Base-by-base conservation (phyloP, 2,888 invertebrate species). In the Amphipoea lucens region DNA sequence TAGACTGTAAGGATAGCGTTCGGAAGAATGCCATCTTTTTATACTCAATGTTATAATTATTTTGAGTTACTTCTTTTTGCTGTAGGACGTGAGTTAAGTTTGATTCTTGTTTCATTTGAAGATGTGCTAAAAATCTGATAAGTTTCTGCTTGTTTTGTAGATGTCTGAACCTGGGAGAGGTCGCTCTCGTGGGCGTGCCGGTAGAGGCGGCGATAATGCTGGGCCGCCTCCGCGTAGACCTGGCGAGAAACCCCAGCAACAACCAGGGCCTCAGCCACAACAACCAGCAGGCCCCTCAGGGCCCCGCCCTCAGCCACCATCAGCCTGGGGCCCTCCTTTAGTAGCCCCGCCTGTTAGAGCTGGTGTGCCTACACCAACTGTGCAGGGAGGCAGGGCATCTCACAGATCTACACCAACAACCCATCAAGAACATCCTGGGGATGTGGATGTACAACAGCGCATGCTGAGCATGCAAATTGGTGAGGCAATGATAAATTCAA, bases 101-200 rank as follows among this genome's bases (percentile, higher is more conserved):
- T 29, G 29, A 29, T 29, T 29, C 29, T 1, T 29, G 1, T 29
- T 29, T 29, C 4, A 68, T 45, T n/a, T 40, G 60, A 60, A 5
- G 9, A 51, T 20, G 23, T 20, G 23, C 71, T 17, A 45, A 75
- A 42, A 65, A 54, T 20, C 9, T 5, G 3, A 42, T 36, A 42
- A 29, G 20, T 51, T 48, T 70, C n/a, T 76, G 4, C n/a, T 75
- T 78, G 20, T 48, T 29, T 78, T 63, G 17, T n/a, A 84, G 71
- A 96, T 96, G 96, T 93, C 94, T 79, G 95, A 94, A 76, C 91
- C 92, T 51, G 96, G 95, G 20, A 88, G 96, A 77, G 97, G 97
- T 20, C 90, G 97, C 65, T 94, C 93, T 4, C 93, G 97, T 1
- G 97, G 96, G 0, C 95, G 97, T 4, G 93, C 92, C 0, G 96